Evolutionary conservation across 2,888 invertebrate genomes (phyloP), one percentile per base, ranked within the genome.

Genomic region (Ectemnius continuus): DNA sequence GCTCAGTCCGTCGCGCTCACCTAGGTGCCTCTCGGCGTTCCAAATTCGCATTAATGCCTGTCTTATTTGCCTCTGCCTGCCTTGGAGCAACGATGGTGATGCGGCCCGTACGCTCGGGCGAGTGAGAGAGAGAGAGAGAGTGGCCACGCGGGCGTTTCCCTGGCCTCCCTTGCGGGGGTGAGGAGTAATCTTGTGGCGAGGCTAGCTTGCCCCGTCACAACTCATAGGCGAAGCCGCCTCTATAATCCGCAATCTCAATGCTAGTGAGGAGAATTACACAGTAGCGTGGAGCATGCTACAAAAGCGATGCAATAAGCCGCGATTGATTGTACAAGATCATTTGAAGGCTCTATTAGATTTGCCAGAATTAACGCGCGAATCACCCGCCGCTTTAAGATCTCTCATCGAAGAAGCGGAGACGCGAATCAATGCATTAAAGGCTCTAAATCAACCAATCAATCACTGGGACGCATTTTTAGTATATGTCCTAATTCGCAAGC

Each of bases 391-490:
- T 13, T 14, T 66, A 13, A 20, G 47, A 13, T 8, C 46, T 2
- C 18, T 66, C n/a, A 2, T 16, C 0, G 66, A 47, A 6, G n/a
- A 59, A 16, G 66, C 59, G 1, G 58, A 66, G 13, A 26, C 58
- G 14, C 66, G 47, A 6, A 46, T 66, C 0, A 66, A 66, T 13
- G 66, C 59, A 2, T 5, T 66, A 8, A 0, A 47, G 6, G 58
- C 45, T 3, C 14, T 66, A 18, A 16, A 47, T n/a, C 36, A 58
- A 47, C 66, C 59, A n/a, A 26, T n/a, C 2, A 26, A 66, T 18
- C n/a, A n/a, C n/a, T 66, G 59, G 59, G 59, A 66, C n/a, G 16
- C 45, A 0, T 26, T 66, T n/a, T 46, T 66, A 5, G 18, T 59
- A 18, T 16, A 47, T n/a, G n/a, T 57, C 1, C 6, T 66, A 2